Percentiles rank a stretch among this genome's conserved stretches.
These are phyloP conservation scores for Oryctes rhinoceros DNA, from an alignment of 1,140 invertebrate genomes.

Conservation along the genomic window DNA sequence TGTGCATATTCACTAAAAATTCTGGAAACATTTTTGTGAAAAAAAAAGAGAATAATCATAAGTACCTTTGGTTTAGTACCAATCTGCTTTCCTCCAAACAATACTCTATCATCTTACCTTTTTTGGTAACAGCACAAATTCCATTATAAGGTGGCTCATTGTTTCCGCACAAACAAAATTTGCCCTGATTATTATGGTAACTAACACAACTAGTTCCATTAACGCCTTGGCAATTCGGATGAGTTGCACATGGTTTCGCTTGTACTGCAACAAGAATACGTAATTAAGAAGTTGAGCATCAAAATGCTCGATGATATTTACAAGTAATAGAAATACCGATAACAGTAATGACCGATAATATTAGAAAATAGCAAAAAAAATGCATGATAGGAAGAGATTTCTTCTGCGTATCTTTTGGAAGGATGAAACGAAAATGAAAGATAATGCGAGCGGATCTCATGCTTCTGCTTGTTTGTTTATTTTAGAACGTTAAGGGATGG, in stretches of 20 bases:
- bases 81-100: too few relatives aligned
- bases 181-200: conserved; percentile 41
- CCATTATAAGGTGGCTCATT: conserved; percentile 55
- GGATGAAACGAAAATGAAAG: neutral
- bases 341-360: neutral
- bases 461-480: conserved; percentile 24
- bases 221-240: conserved; percentile 54
- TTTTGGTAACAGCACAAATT: conserved; percentile 50
- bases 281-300: neutral
- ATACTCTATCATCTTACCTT: conserved; percentile 49
- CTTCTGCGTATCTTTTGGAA: neutral
- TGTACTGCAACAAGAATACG: conserved; percentile 46
- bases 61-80: too few relatives aligned
- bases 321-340: neutral
- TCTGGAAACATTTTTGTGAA: too few relatives aligned
- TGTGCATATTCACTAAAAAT: too few relatives aligned
- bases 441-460: neutral
- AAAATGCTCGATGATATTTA: neutral
- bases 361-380: conserved; percentile 36
- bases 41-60: too few relatives aligned
- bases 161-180: conserved; percentile 57
- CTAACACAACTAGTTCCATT: conserved; percentile 56
- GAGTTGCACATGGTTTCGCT: conserved; percentile 52
- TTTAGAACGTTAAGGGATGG: conserved; percentile 35
- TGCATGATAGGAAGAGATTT: conserved; percentile 2